These are phyloP conservation scores for Pithys albifrons DNA, from an alignment of 2,113 vertebrate genomes.

Conservation along the genomic window DNA sequence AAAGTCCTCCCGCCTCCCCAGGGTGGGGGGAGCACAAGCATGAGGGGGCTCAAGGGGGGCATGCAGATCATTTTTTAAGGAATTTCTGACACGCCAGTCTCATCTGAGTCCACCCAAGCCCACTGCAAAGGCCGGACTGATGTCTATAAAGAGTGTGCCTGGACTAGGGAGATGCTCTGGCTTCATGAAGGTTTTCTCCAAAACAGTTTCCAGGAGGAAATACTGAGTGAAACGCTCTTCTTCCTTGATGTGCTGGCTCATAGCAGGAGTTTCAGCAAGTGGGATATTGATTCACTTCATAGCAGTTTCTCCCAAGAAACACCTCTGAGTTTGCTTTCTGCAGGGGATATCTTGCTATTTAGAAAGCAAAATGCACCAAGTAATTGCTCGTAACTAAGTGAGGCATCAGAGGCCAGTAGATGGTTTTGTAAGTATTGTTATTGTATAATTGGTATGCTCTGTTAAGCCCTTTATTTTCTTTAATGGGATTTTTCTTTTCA, in stretches of 20 bases:
- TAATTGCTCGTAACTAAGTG: neutral
- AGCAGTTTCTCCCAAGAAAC: neutral
- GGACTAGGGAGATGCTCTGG: fast-evolving
- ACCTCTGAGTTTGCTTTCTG: neutral
- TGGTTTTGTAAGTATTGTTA: neutral
- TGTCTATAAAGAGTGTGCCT: neutral
- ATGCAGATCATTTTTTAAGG: constrained; percentile 21
- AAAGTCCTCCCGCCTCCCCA: neutral
- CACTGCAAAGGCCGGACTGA: neutral
- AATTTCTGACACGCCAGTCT: constrained; percentile 3
- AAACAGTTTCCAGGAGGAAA: neutral
- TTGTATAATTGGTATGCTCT: neutral
- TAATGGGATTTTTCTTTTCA: neutral
- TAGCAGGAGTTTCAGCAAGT: neutral
- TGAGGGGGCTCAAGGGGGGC: neutral
- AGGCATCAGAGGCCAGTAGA: neutral
- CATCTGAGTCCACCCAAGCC: neutral
- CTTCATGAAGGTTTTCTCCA: neutral
- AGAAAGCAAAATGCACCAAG: neutral
- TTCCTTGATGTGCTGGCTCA: neutral
- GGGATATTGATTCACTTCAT: neutral
- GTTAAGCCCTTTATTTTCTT: constrained; percentile 25
- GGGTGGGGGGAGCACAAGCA: neutral
- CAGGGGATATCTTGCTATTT: neutral
- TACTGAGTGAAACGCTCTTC: fast-evolving